Base-by-base conservation (phyloP, 2,888 invertebrate genomes). In the Cheilosia pagana region DNA sequence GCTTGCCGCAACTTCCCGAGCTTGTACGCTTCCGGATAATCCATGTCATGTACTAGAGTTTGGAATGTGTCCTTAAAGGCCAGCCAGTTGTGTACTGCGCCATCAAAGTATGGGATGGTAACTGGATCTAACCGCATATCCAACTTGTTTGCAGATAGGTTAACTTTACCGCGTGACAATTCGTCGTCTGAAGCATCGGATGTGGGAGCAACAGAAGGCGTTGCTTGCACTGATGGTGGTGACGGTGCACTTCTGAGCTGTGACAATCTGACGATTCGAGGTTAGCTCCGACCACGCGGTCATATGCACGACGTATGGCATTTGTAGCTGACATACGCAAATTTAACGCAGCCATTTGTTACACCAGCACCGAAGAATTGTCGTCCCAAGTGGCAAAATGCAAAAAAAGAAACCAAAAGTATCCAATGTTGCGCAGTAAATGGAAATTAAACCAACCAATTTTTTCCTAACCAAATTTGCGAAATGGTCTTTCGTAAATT, bases 21-120 rank as follows among this genome's bases (percentile, higher is more conserved):
- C 23, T 75, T 81, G 39, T 67, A 81, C 31, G 72, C 63, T 43
- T 77, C 92, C 21, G 60, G 67, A 55, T 81, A 53, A n/a, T 67
- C 53, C n/a, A 8, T 12, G 4, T 35, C 10, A 19, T 68, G 68
- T 7, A 77, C 68, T 48, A 77, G 16, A 12, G 60, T 77, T n/a
- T 81, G 35, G 39, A 60, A 60, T 4, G 76, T 53, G 39, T 76
- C 71, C 48, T 72, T 28, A 6, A 28, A 28, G 6, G 28, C 2
- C 6, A 28, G 28, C 28, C 7, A 28, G 28, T 28, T 28, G 28
- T 28, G 28, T 28, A 28, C 0, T 28, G 28, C 6, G 6, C 28
- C 28, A 28, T 28, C 28, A 28, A 28, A 28, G 28, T 5, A 28
- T 72, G 67, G 67, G 14, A 72, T 45, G 3, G 25, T 12, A n/a